Conservation (phyloP, 2,797 vertebrate species). For the Dipus sagitta region DNA sequence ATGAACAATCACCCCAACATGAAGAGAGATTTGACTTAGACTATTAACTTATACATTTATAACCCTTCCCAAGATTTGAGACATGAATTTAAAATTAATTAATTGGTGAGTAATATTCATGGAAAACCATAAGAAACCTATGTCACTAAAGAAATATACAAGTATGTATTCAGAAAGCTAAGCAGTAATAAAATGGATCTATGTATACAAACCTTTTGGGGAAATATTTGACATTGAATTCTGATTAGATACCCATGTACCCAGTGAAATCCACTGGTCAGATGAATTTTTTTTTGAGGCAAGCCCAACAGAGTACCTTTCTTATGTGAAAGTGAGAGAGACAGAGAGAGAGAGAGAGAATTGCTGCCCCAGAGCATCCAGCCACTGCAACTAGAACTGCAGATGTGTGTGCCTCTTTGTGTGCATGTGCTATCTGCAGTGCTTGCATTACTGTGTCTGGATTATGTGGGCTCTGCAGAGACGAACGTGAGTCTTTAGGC, state of each 20-base stretch:
- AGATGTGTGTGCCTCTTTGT: no score
- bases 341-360: no score
- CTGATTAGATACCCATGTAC: background rate
- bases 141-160: background rate
- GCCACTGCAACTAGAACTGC: no score
- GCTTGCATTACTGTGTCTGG: no score
- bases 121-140: slow-evolving; percentile 10
- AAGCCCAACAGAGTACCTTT: background rate
- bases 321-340: no score
- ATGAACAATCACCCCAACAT: background rate
- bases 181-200: background rate
- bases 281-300: background rate
- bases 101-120: background rate
- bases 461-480: no score
- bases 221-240: background rate
- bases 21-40: background rate
- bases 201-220: background rate
- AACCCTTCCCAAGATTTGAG: background rate
- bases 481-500: no score
- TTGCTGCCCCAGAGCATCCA: no score
- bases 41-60: background rate
- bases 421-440: no score
- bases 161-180: background rate
- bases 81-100: background rate
- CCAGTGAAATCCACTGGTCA: background rate